Evolutionary conservation across 2,797 vertebrate species (phyloP).

Genomic region (Urosaurus nigricauda): DNA sequence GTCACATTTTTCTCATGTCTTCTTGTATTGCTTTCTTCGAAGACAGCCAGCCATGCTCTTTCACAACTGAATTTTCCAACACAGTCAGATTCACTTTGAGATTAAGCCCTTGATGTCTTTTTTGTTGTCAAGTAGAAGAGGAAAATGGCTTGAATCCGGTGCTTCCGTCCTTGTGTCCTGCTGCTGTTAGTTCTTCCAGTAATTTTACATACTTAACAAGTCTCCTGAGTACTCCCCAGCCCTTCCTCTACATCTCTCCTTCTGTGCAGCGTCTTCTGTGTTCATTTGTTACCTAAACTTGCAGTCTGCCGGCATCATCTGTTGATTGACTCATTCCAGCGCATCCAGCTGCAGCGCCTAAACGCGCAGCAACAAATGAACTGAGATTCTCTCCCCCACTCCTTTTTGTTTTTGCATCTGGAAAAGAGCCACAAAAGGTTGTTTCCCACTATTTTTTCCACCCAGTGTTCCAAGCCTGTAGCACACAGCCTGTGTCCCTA

Average conservation of each 20-base stretch:
- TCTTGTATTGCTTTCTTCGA: conserved; percentile 38
- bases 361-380: conserved; percentile 80
- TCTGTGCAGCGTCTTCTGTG: conserved; percentile 39
- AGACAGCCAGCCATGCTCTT: not conserved
- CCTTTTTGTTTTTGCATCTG: conserved; percentile 70
- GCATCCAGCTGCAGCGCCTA: conserved; percentile 67
- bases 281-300: conserved; percentile 53
- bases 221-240: not conserved
- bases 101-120: not conserved
- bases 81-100: not conserved
- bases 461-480: conserved; percentile 14
- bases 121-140: not conserved
- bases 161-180: conserved; percentile 8
- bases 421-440: conserved; percentile 83
- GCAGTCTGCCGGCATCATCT: conserved; percentile 61
- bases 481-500: not conserved
- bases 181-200: not conserved
- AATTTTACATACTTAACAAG: not conserved
- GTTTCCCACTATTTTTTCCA: conserved; percentile 78
- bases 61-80: not conserved
- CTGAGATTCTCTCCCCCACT: conserved; percentile 36
- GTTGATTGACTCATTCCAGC: conserved; percentile 58
- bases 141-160: not conserved
- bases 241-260: conserved; percentile 20
- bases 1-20: conserved; percentile 16